phyloP scores from a whole-genome alignment of 2,113 vertebrate genomes.

The Prionailurus viverrinus region DNA sequence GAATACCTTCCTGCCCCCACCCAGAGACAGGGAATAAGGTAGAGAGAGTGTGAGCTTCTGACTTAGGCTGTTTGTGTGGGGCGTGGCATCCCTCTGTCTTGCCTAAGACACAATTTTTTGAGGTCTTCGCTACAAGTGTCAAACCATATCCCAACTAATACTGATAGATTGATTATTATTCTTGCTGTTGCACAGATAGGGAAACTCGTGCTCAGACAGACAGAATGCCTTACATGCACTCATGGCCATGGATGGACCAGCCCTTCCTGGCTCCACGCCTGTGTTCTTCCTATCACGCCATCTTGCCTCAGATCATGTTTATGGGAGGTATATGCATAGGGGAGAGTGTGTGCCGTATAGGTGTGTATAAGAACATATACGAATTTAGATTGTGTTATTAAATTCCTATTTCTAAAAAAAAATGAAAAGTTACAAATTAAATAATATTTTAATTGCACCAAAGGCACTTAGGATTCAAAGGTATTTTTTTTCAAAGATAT shows the following conservation, averaged over 20 bases:
- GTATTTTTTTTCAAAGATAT: not conserved
- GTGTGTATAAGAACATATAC: too few species aligned
- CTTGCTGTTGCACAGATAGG: not conserved
- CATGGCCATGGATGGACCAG: not conserved
- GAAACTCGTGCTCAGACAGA: not conserved
- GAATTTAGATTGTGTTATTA: not conserved
- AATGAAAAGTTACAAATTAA: not conserved
- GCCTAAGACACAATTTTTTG: not conserved
- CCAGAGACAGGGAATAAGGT: not conserved
- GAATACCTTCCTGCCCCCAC: too few species aligned
- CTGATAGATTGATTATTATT: not conserved
- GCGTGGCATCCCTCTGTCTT: not conserved
- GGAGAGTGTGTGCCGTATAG: accelerated
- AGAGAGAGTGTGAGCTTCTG: not conserved
- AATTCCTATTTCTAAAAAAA: not conserved
- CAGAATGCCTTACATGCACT: not conserved
- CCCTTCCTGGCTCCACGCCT: not conserved
- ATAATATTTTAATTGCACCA: not conserved
- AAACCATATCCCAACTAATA: not conserved
- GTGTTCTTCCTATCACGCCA: accelerated
- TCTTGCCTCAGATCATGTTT: not conserved
- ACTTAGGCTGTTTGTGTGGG: not conserved
- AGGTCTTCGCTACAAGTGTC: not conserved
- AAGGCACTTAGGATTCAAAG: not conserved
- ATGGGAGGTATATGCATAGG: not conserved